A percentile compares a stretch with the other conserved stretches of the same genome.
Conservation (phyloP, 2,113 vertebrate species). For the Cephalopholis sonnerati region DNA sequence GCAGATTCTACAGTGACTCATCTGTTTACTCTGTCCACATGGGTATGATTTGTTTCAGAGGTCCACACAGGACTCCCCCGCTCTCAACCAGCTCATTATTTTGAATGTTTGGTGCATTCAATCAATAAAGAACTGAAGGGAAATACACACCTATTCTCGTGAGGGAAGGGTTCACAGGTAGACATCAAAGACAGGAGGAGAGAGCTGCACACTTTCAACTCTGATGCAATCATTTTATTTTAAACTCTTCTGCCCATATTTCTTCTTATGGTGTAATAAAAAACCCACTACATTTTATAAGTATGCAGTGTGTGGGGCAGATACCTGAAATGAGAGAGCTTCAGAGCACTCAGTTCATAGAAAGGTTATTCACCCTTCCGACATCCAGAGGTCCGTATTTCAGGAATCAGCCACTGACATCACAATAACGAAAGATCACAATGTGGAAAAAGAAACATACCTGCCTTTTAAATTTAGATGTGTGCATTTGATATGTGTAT, state of each 20-base stretch:
- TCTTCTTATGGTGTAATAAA: background rate
- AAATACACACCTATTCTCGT: background rate
- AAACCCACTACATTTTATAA: background rate
- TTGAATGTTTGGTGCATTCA: background rate
- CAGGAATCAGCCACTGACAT: background rate
- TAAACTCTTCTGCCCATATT: background rate
- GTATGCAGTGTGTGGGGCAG: background rate
- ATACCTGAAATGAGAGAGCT: background rate
- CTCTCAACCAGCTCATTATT: background rate
- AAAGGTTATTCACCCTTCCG: background rate
- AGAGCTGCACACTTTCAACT: conserved; percentile 4
- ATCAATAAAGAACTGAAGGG: background rate
- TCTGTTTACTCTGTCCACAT: background rate
- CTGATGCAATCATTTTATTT: conserved; percentile 9
- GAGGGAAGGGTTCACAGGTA: conserved; percentile 10
- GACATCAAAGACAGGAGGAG: conserved; percentile 4
- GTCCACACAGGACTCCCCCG: background rate
- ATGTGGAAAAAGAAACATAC: background rate
- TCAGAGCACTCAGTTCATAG: background rate
- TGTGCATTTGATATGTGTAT: background rate
- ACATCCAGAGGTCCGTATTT: background rate
- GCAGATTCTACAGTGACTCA: background rate
- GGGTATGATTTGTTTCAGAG: background rate
- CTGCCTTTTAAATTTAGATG: background rate
- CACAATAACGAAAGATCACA: background rate